Conservation (phyloP, 2,888 invertebrate genomes). For the Koerneria pararmatus region DNA sequence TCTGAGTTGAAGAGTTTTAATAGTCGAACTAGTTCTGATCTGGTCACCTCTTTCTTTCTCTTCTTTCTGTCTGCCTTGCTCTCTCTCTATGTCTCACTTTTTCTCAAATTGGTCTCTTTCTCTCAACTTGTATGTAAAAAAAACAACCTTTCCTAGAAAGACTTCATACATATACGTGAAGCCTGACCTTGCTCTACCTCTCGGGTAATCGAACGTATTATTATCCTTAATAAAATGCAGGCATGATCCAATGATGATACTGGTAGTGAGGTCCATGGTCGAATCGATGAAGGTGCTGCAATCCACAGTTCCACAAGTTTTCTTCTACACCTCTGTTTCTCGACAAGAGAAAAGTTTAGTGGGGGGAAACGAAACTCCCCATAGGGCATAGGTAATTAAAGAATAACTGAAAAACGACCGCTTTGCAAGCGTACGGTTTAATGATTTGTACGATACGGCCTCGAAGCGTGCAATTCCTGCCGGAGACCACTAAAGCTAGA, state of each 20-base stretch:
- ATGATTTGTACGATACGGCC: too few relatives aligned
- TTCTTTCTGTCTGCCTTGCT: not conserved
- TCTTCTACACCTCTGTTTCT: not conserved
- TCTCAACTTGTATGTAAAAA: slow-evolving; percentile 11
- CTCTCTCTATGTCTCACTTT: not conserved
- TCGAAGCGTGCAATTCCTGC: too few relatives aligned
- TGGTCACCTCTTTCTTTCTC: not conserved
- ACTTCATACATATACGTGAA: not conserved
- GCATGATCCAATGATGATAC: slow-evolving; percentile 58
- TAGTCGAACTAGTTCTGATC: slow-evolving; percentile 40
- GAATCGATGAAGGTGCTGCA: slow-evolving; percentile 64
- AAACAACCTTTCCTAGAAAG: not conserved
- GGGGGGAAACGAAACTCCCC: not conserved
- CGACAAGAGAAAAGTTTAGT: not conserved
- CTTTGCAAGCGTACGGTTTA: not conserved
- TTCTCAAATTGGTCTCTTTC: not conserved
- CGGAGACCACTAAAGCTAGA: not conserved
- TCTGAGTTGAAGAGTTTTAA: slow-evolving; percentile 51
- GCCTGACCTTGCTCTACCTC: slow-evolving; percentile 43
- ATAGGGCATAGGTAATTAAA: not conserved
- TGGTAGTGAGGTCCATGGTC: slow-evolving; percentile 62
- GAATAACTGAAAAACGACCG: not conserved
- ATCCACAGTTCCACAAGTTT: not conserved
- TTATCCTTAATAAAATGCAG: slow-evolving; percentile 47
- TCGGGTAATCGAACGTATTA: slow-evolving; percentile 50